Percentiles rank a stretch among this genome's conserved stretches.
phyloP scores from a whole-genome alignment of 2,797 vertebrate genomes.

The Sus cebifrons region DNA sequence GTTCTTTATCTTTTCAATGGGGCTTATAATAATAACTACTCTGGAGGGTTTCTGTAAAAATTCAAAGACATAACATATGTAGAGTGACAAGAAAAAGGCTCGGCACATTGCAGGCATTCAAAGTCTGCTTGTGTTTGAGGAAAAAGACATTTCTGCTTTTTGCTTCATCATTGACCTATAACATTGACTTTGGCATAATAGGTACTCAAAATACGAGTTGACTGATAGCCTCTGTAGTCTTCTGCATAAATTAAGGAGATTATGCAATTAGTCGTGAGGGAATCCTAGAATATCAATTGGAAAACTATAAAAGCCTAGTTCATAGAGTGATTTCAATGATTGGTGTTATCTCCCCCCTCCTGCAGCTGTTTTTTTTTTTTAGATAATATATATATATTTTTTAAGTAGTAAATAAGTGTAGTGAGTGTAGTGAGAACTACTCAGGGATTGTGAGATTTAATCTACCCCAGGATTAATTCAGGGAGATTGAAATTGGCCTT shows the following conservation, averaged over 20 bases:
- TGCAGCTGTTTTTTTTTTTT: background rate
- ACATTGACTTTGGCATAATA: background rate
- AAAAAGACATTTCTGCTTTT: conserved; percentile 11
- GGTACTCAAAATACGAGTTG: background rate
- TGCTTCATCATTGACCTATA: background rate
- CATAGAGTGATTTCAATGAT: conserved; percentile 21
- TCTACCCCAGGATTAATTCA: background rate
- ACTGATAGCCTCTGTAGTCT: background rate
- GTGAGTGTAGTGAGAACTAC: background rate
- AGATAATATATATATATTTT: background rate
- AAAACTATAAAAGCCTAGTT: conserved; percentile 30
- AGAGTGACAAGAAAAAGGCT: background rate
- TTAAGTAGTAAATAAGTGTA: background rate
- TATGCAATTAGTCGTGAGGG: background rate
- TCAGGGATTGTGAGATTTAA: background rate
- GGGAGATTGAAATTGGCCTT: background rate
- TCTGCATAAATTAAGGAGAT: background rate
- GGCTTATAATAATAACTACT: background rate
- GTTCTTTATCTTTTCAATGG: background rate
- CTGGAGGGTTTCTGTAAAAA: background rate
- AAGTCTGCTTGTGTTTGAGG: background rate
- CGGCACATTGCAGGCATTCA: background rate
- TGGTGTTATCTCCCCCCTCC: background rate
- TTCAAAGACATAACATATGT: background rate
- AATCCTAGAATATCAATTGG: background rate